These are phyloP conservation scores for Eristalis tenax DNA, from an alignment of 2,888 invertebrate species.

Conservation along the genomic window DNA sequence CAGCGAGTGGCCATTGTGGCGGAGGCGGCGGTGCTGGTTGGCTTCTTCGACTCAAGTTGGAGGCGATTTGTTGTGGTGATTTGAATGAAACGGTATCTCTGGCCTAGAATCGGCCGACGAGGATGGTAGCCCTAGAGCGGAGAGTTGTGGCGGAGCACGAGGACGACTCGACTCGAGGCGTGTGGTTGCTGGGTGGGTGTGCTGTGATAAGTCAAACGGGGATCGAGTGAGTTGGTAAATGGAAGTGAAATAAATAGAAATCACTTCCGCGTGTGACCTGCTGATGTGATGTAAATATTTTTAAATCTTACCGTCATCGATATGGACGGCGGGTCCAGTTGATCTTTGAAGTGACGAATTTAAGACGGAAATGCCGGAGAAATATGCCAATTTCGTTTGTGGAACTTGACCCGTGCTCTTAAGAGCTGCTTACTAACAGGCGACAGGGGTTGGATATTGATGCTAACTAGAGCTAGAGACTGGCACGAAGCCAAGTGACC, in stretches of 20 bases:
- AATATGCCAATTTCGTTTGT: no score
- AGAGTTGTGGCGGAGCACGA: neutral
- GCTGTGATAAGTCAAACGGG: neutral
- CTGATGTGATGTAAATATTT: no score
- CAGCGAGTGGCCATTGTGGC: neutral
- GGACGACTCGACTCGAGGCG: neutral
- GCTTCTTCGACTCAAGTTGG: conserved; percentile 37
- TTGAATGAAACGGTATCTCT: conserved; percentile 45
- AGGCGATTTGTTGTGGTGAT: conserved; percentile 52
- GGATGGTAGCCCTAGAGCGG: neutral
- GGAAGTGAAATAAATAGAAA: neutral
- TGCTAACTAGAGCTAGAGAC: no score
- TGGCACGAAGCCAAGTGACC: no score
- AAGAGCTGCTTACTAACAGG: no score
- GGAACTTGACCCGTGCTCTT: no score
- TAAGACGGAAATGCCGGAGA: no score
- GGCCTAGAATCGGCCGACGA: conserved; percentile 32
- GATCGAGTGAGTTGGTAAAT: neutral
- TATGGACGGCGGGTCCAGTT: no score
- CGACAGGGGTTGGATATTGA: no score
- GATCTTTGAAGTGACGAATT: no score
- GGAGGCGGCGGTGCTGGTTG: neutral
- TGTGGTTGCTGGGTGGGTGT: neutral
- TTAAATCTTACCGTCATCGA: no score
- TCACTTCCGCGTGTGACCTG: no score